Evolutionary conservation across 2,797 vertebrate genomes (phyloP).

Genomic region (Graptemys geographica): DNA sequence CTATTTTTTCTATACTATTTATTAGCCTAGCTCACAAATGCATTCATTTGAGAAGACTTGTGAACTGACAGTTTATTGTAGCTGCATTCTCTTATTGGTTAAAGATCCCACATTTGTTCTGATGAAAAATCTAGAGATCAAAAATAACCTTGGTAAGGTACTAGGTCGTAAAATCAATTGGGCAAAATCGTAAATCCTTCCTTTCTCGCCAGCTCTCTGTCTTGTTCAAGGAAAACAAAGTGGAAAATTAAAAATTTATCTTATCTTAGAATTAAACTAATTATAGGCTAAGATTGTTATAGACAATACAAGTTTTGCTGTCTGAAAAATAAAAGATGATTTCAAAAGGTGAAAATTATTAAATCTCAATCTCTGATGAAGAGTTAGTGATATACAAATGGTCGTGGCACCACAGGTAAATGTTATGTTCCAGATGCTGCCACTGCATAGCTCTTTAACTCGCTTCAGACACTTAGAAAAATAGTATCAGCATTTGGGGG

Average conservation of each 20-base stretch:
- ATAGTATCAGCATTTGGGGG: background rate
- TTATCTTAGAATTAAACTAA: background rate
- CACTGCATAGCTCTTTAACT: background rate
- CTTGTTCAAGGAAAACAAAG: slow-evolving; percentile 13
- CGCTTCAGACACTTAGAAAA: background rate
- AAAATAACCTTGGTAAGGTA: background rate
- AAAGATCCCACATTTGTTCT: background rate
- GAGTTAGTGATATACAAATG: background rate
- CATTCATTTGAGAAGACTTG: background rate
- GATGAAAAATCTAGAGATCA: background rate
- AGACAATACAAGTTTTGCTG: background rate
- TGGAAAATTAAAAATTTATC: background rate
- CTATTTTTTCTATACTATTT: background rate
- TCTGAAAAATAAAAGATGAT: background rate
- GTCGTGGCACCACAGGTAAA: background rate
- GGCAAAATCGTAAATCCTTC: background rate
- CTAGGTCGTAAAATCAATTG: background rate
- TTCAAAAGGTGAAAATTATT: background rate
- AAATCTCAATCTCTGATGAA: background rate
- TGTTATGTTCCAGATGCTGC: background rate
- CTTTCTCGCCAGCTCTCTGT: background rate
- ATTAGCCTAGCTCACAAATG: background rate
- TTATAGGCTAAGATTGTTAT: background rate
- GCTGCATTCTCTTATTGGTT: background rate
- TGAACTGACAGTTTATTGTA: background rate